Conservation (phyloP, 2,113 vertebrate genomes). For the Albula goreensis region DNA sequence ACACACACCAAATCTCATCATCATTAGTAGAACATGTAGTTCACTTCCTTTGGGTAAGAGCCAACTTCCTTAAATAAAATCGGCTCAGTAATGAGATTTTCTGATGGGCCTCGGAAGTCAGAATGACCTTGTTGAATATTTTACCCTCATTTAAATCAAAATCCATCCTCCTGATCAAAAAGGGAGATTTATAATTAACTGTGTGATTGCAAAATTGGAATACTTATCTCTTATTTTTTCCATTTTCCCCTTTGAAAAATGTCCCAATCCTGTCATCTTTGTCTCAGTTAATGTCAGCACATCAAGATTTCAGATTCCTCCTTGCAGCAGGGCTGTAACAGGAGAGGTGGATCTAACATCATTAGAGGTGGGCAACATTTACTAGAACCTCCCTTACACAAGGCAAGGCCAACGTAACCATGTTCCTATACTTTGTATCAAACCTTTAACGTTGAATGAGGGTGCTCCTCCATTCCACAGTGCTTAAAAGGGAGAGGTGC, state of each 20-base stretch:
- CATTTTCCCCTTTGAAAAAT: constrained; percentile 53
- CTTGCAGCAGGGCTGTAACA: constrained; percentile 43
- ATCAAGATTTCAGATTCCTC: constrained; percentile 53
- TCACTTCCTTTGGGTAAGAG: constrained; percentile 52
- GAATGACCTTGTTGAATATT: constrained; percentile 62
- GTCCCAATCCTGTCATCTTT: constrained; percentile 62
- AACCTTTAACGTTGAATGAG: neutral
- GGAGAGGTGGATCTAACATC: neutral
- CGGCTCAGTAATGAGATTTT: constrained; percentile 61
- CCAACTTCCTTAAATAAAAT: constrained; percentile 58
- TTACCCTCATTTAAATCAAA: constrained; percentile 57
- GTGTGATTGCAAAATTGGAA: constrained; percentile 59
- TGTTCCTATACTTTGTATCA: neutral
- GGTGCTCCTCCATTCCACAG: neutral
- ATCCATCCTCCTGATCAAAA: constrained; percentile 50
- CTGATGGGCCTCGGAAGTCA: constrained; percentile 52
- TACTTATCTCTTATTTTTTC: constrained; percentile 58
- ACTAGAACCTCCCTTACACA: neutral
- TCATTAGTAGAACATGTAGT: constrained; percentile 49
- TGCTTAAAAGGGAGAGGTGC: neutral
- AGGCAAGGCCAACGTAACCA: neutral
- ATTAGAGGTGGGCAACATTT: too few species aligned
- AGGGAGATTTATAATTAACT: constrained; percentile 63
- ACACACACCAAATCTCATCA: constrained; percentile 28
- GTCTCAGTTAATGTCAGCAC: constrained; percentile 52